Conservation (phyloP, 2,113 vertebrate species). For the Perccottus glenii region DNA sequence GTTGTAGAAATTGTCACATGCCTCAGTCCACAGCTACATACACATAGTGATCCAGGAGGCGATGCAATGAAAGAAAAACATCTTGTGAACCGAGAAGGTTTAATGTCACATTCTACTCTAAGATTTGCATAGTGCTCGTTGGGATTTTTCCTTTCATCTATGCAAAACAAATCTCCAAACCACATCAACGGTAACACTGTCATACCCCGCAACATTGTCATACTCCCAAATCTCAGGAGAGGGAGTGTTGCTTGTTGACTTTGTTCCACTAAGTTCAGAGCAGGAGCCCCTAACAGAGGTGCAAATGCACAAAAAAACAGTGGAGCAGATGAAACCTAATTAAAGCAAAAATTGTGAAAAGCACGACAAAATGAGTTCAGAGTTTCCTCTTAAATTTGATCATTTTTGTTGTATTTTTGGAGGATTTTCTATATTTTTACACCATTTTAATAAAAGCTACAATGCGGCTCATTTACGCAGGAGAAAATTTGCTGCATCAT, state of each 20-base stretch:
- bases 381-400: too few relatives aligned
- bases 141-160: constrained; percentile 6
- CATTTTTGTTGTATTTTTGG: too few relatives aligned
- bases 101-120: not conserved
- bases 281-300: not conserved
- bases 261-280: not conserved
- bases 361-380: too few relatives aligned
- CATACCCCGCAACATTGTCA: constrained; percentile 1
- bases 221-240: not conserved
- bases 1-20: not conserved
- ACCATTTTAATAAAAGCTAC: too few relatives aligned
- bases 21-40: not conserved
- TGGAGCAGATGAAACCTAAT: too few relatives aligned
- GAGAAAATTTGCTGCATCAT: too few relatives aligned
- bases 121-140: constrained; percentile 6
- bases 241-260: not conserved
- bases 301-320: too few relatives aligned
- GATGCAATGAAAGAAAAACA: constrained; percentile 3
- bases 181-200: not conserved
- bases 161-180: constrained; percentile 5
- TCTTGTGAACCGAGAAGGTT: not conserved
- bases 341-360: too few relatives aligned
- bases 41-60: not conserved
- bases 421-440: too few relatives aligned
- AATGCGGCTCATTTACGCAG: too few relatives aligned